Percentiles rank a stretch among this genome's conserved stretches.
These are phyloP conservation scores for Acropternis orthonyx DNA, from an alignment of 2,797 vertebrate species.

Conservation along the genomic window DNA sequence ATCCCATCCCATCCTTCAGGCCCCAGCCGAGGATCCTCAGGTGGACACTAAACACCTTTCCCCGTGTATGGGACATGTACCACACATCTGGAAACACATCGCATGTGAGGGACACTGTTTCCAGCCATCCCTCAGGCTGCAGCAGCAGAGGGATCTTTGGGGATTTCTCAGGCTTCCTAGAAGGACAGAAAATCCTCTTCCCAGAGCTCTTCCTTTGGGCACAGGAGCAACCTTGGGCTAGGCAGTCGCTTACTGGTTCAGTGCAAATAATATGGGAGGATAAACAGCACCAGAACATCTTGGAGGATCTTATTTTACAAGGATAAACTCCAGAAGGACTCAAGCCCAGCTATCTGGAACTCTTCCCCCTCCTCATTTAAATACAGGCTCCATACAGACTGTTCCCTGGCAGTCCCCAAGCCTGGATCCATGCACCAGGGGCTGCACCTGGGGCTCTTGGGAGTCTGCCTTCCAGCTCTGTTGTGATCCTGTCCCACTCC, in stretches of 20 bases:
- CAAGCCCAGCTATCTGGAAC: background rate
- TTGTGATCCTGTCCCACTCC: accelerated
- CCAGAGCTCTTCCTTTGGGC: background rate
- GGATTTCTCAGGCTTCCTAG: background rate
- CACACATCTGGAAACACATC: accelerated
- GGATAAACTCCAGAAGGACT: background rate
- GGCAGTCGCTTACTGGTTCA: background rate
- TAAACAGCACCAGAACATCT: background rate
- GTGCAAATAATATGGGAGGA: background rate
- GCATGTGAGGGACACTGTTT: accelerated
- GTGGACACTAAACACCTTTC: background rate
- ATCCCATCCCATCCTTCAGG: background rate
- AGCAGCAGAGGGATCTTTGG: background rate
- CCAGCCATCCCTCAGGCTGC: background rate
- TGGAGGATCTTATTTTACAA: background rate
- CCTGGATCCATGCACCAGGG: accelerated
- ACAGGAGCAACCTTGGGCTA: background rate
- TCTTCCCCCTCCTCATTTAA: background rate
- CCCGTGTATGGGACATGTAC: accelerated
- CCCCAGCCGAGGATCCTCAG: background rate
- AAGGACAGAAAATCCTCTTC: background rate
- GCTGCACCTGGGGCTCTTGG: background rate
- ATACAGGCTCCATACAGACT: background rate
- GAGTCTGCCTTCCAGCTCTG: background rate
- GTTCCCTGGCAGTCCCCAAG: accelerated